Evolutionary conservation across 2,888 invertebrate genomes (phyloP), one percentile per base, ranked within the genome.

Genomic region (Spialia ferax): DNA sequence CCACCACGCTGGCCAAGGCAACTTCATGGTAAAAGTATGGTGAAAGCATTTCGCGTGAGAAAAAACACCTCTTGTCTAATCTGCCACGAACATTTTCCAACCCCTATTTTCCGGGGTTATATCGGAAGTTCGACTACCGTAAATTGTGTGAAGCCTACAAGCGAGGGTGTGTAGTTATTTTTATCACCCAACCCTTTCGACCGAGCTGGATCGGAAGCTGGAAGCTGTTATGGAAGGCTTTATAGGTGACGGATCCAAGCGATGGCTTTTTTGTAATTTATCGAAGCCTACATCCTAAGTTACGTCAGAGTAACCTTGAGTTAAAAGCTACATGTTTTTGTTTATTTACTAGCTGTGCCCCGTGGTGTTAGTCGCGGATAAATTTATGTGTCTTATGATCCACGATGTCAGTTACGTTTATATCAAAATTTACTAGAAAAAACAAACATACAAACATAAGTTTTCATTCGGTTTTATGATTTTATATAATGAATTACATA

Each of bases 181-280:
- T 42, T 42, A 42, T 42, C n/a, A n/a, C 42, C 5, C 42, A 42
- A 42, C 42, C 42, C 42, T 42, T 42, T 42, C 1, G 42, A 42
- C 15, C 42, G 7, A 42, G 42, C 42, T 42, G 42, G 42, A 42
- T 15, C 42, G 42, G 42, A 42, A 42, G 42, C 42, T 42, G 15
- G 42, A 42, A 42, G 42, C 42, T 42, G n/a, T 15, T 42, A 42
- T n/a, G 15, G 42, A 15, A 42, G 42, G 42, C 13, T 42, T 42
- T 42, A 42, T 42, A 35, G 35, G 35, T 2, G 13, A 35, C 10
- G 35, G 13, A 11, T 35, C 35, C 13, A 2, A 35, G 13, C 35
- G 13, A 11, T 35, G 13, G 13, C 13, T 38, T 38, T 32, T 38
- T 38, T 38, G 10, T 13, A 38, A 38, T 38, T 38, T 38, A 38